These are phyloP conservation scores for Patella ulyssiponensis DNA, from an alignment of 2,888 invertebrate genomes.

Conservation along the genomic window DNA sequence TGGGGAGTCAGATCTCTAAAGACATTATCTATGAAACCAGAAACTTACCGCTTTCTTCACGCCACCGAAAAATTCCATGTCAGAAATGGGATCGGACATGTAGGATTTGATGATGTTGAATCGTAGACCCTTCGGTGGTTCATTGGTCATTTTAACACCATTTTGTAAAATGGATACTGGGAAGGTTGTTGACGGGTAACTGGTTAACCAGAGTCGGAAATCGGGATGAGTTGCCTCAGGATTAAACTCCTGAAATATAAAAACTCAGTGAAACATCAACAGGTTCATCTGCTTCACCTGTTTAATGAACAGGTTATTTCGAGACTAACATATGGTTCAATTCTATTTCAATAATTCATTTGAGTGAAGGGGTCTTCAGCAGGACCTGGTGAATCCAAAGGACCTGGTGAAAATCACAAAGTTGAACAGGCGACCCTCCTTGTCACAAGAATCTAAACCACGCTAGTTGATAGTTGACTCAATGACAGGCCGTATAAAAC, in stretches of 20 bases:
- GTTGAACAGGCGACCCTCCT: too few species aligned
- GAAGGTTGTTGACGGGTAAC: conserved; percentile 72
- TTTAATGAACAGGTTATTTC: background rate
- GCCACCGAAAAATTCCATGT: conserved; percentile 84
- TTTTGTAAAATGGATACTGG: conserved; percentile 74
- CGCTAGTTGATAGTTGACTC: too few species aligned
- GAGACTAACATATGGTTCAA: too few species aligned
- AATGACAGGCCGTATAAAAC: too few species aligned
- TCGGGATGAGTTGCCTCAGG: conserved; percentile 72
- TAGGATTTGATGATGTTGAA: conserved; percentile 75
- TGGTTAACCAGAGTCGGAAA: conserved; percentile 74
- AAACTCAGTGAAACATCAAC: background rate
- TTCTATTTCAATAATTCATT: too few species aligned
- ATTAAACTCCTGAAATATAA: conserved; percentile 67
- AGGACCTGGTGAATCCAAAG: background rate
- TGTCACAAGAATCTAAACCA: too few species aligned
- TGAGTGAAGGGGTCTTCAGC: background rate
- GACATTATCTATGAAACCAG: background rate
- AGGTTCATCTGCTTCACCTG: conserved; percentile 14
- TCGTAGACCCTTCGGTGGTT: conserved; percentile 73
- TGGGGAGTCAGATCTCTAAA: too few species aligned
- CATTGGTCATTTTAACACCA: conserved; percentile 74
- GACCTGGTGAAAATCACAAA: too few species aligned
- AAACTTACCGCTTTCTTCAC: conserved; percentile 66
- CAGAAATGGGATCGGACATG: conserved; percentile 87